These are phyloP conservation scores for Lamellibrachia satsuma DNA, from an alignment of 2,888 invertebrate species.

Conservation along the genomic window DNA sequence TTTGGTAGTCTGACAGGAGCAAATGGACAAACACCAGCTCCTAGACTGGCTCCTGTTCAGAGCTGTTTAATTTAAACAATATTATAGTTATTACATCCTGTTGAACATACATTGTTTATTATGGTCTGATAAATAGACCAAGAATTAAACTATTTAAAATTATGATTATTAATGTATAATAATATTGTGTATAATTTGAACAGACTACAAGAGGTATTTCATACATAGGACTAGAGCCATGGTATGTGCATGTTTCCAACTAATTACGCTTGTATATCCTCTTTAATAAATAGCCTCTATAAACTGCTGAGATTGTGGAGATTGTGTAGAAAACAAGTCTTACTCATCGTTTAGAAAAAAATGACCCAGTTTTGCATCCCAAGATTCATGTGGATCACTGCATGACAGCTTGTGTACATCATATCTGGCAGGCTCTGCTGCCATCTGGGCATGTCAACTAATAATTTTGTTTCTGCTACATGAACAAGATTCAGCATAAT, in stretches of 20 bases:
- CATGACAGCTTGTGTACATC: neutral
- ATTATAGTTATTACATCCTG: neutral
- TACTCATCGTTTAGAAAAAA: neutral
- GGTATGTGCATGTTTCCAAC: neutral
- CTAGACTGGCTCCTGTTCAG: slow-evolving; percentile 9
- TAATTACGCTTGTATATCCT: slow-evolving; percentile 21
- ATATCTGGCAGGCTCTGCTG: neutral
- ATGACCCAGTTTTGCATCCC: neutral
- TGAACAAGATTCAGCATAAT: neutral
- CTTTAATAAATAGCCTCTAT: neutral
- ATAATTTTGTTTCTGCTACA: slow-evolving; percentile 22
- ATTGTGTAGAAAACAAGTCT: neutral
- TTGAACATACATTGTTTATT: neutral
- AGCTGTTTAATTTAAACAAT: neutral
- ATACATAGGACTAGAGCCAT: neutral
- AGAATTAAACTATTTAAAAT: neutral
- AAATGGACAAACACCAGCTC: neutral
- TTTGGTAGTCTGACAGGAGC: neutral
- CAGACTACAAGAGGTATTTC: neutral
- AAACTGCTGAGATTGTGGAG: neutral
- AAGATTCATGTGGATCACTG: neutral
- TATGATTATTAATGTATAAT: too few species aligned
- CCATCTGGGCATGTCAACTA: neutral
- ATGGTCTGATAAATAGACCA: neutral
- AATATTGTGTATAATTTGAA: slow-evolving; percentile 18